A percentile compares a stretch with the other conserved stretches of the same genome.
Conservation (phyloP, 1,140 invertebrate species). For the Hyphantria cunea region DNA sequence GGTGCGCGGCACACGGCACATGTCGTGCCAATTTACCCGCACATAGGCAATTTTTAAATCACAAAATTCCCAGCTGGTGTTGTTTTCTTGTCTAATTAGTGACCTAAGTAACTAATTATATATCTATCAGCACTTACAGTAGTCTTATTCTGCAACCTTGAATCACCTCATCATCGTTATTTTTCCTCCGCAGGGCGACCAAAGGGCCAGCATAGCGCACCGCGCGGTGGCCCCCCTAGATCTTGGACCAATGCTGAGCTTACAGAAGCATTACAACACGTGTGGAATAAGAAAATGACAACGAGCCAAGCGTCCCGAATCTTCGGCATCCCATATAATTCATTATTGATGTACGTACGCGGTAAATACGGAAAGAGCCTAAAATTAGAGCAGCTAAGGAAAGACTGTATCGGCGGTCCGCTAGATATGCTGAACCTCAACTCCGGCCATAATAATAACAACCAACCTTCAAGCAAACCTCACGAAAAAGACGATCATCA, state of each 20-base stretch:
- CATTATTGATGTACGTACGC: slow-evolving; percentile 94
- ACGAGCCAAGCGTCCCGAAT: slow-evolving; percentile 94
- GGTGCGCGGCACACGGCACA: slow-evolving; percentile 59
- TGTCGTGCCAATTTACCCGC: slow-evolving; percentile 61
- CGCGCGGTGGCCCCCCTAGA: slow-evolving; percentile 92
- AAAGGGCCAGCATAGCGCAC: slow-evolving; percentile 94
- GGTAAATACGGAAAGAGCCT: slow-evolving; percentile 95
- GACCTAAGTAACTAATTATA: slow-evolving; percentile 42
- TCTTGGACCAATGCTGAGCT: slow-evolving; percentile 95
- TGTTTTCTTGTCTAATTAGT: slow-evolving; percentile 60
- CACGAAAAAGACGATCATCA: slow-evolving; percentile 78
- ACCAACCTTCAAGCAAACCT: slow-evolving; percentile 80
- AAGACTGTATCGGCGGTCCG: slow-evolving; percentile 91
- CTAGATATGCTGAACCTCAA: slow-evolving; percentile 87
- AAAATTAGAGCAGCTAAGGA: slow-evolving; percentile 92
- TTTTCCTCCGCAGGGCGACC: slow-evolving; percentile 82
- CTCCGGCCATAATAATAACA: slow-evolving; percentile 87
- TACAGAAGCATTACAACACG: slow-evolving; percentile 93
- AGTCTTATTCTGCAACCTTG: no score
- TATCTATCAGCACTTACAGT: slow-evolving; percentile 37
- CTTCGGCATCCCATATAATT: slow-evolving; percentile 96
- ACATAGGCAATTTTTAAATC: slow-evolving; percentile 58
- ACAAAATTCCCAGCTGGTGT: slow-evolving; percentile 39
- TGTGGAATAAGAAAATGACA: slow-evolving; percentile 97
- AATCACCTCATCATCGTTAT: neutral